These are phyloP conservation scores for Dasypogon diadema DNA, from an alignment of 2,888 invertebrate species.

Conservation along the genomic window DNA sequence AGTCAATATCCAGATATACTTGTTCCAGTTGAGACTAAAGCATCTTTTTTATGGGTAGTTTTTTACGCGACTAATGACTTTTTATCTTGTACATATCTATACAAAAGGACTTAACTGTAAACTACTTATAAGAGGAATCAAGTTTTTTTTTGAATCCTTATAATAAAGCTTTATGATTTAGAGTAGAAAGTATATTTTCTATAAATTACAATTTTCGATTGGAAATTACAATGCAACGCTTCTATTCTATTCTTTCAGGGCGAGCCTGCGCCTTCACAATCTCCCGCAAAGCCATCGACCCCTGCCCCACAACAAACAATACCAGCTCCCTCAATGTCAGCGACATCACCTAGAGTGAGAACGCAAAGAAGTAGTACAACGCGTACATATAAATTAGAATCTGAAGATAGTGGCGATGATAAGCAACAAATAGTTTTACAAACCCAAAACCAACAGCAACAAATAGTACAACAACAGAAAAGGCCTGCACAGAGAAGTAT, in stretches of 20 bases:
- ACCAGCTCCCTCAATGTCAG: conserved; percentile 59
- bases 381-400: conserved; percentile 73
- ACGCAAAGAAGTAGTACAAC: conserved; percentile 63
- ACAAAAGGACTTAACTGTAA: too few species aligned
- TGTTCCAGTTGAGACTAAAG: too few species aligned
- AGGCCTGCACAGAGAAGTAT: conserved; percentile 65
- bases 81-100: too few species aligned
- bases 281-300: conserved; percentile 76
- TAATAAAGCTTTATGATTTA: too few species aligned
- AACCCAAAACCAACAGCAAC: conserved; percentile 66
- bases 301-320: conserved; percentile 70
- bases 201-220: too few species aligned
- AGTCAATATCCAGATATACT: too few species aligned
- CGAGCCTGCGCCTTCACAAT: conserved; percentile 76
- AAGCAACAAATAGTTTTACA: conserved; percentile 71
- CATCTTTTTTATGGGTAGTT: too few species aligned
- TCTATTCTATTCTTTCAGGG: conserved; percentile 68
- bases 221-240: too few species aligned
- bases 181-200: too few species aligned
- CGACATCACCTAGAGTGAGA: conserved; percentile 64
- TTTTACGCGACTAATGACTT: too few species aligned
- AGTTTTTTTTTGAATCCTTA: too few species aligned
- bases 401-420: conserved; percentile 75
- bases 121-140: too few species aligned
- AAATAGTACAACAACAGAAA: conserved; percentile 64